phyloP scores from a whole-genome alignment of 2,888 invertebrate species.

The Dysmachus trigonus region DNA sequence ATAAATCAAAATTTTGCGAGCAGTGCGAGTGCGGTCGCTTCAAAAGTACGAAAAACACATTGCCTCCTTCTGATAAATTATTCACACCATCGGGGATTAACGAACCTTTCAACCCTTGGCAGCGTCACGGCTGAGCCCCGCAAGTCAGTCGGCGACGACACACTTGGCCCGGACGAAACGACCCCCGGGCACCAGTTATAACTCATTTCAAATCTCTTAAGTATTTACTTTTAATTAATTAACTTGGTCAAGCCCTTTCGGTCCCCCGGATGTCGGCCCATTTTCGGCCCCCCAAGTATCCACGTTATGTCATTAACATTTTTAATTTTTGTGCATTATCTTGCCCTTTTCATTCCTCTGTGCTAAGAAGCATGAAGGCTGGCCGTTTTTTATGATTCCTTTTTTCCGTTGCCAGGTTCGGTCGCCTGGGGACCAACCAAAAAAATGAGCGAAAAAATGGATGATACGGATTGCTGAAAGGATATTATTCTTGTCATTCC shows the following conservation, averaged over 20 bases:
- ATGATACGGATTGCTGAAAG: background rate
- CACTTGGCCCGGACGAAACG: conserved; percentile 1
- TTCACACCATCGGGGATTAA: conserved; percentile 25
- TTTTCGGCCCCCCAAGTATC: background rate
- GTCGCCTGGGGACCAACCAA: background rate
- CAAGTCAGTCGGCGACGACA: background rate
- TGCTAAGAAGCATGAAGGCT: background rate
- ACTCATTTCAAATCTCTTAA: conserved; percentile 43
- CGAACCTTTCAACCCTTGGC: conserved; percentile 13
- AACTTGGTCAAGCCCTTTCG: conserved; percentile 31
- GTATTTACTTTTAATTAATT: conserved; percentile 44
- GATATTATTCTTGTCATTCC: background rate
- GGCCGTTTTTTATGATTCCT: background rate
- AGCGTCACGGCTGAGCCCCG: conserved; percentile 5
- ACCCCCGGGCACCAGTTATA: conserved; percentile 21
- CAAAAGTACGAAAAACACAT: conserved; percentile 23
- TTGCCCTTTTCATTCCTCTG: background rate
- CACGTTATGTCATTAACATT: conserved; percentile 33
- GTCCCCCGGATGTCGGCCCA: conserved; percentile 6
- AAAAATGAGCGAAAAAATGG: background rate
- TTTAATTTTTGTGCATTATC: conserved; percentile 36
- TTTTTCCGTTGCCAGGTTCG: background rate
- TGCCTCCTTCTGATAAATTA: conserved; percentile 22
- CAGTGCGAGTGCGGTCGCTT: background rate
- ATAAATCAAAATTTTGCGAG: conserved; percentile 20